A percentile compares a stretch with the other conserved stretches of the same genome.
Evolutionary conservation across 2,888 invertebrate species (phyloP).

Genomic region (Perdita meconis): DNA sequence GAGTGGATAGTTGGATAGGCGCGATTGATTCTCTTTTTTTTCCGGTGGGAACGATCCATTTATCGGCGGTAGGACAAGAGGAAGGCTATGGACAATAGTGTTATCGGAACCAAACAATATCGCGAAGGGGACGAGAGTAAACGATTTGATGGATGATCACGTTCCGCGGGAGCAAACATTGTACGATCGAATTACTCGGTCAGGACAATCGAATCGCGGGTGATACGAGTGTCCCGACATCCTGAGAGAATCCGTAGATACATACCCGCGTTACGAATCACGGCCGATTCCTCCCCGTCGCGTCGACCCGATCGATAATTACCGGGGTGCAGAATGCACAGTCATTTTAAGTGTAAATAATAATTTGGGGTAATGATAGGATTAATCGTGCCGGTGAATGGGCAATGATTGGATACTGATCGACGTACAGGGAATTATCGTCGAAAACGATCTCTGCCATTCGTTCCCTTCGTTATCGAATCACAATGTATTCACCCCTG

Average conservation of each 20-base stretch:
- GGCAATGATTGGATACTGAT: slow-evolving; percentile 67
- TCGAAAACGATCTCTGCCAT: slow-evolving; percentile 4
- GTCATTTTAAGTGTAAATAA: slow-evolving; percentile 52
- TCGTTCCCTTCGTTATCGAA: slow-evolving; percentile 27
- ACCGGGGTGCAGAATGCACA: slow-evolving; percentile 20
- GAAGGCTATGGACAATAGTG: background rate
- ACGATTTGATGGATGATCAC: slow-evolving; percentile 64
- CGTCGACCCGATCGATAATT: slow-evolving; percentile 47
- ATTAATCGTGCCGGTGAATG: slow-evolving; percentile 63
- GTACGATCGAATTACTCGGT: slow-evolving; percentile 50
- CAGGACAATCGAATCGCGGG: background rate
- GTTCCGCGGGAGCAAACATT: slow-evolving; percentile 50
- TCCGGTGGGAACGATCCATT: slow-evolving; percentile 2
- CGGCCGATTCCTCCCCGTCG: background rate
- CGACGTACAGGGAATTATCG: slow-evolving; percentile 32
- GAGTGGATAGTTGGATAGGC: background rate
- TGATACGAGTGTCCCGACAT: background rate
- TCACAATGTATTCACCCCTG: slow-evolving; percentile 16
- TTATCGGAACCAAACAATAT: slow-evolving; percentile 38
- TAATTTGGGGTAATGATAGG: slow-evolving; percentile 56
- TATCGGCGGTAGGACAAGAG: background rate
- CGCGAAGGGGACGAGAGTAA: slow-evolving; percentile 15
- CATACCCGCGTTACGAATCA: background rate
- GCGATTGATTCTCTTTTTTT: background rate
- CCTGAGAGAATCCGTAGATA: slow-evolving; percentile 5